Conservation (phyloP, 2,797 vertebrate species). For the Percopsis omiscomaycus region DNA sequence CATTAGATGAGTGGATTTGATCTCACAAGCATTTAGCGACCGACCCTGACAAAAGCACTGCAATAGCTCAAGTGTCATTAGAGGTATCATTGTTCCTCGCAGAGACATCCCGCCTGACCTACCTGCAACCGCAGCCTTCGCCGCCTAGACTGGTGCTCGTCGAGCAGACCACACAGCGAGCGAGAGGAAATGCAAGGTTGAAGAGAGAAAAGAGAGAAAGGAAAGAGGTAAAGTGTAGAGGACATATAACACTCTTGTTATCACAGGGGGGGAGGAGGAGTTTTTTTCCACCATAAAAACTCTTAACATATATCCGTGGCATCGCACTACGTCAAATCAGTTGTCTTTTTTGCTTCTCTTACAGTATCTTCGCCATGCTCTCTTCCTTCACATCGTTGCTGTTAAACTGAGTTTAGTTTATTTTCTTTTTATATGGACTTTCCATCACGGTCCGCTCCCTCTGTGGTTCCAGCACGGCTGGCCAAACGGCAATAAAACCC, state of each 20-base stretch:
- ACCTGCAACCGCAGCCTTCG: constrained; percentile 46
- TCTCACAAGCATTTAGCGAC: too few species aligned
- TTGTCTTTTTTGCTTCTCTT: constrained; percentile 25
- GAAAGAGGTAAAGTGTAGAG: constrained; percentile 32
- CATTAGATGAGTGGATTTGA: too few species aligned
- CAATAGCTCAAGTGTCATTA: too few species aligned
- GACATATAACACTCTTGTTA: constrained; percentile 45
- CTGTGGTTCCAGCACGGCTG: constrained; percentile 72
- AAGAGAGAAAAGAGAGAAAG: constrained; percentile 33
- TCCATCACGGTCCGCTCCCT: constrained; percentile 72
- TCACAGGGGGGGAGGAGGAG: constrained; percentile 43
- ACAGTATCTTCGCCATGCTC: background rate
- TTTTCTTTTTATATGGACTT: constrained; percentile 72
- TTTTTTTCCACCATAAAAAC: constrained; percentile 53
- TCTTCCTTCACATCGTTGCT: constrained; percentile 39
- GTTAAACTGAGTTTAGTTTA: constrained; percentile 67
- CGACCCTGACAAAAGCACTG: too few species aligned
- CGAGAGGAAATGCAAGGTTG: constrained; percentile 38
- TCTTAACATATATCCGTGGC: constrained; percentile 45
- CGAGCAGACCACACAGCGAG: constrained; percentile 63
- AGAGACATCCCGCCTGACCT: constrained; percentile 16
- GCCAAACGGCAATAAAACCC: constrained; percentile 75
- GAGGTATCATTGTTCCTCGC: background rate
- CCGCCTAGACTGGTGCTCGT: constrained; percentile 37
- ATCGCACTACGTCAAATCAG: constrained; percentile 21